Percentiles rank a stretch among this genome's conserved stretches.
Evolutionary conservation across 2,888 invertebrate species (phyloP).

Genomic region (Drosophila glabriapex): DNA sequence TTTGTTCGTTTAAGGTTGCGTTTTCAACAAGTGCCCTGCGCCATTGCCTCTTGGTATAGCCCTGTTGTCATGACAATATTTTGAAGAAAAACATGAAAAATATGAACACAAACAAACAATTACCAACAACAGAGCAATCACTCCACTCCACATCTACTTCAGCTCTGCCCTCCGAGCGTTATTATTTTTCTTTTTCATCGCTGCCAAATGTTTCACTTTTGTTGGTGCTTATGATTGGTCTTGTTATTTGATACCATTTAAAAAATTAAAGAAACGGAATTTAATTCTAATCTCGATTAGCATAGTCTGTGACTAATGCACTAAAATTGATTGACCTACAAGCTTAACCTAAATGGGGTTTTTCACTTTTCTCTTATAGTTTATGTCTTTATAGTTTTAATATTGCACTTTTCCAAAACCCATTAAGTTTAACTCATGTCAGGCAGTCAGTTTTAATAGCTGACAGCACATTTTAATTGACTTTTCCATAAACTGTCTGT

Average conservation of each 20-base stretch:
- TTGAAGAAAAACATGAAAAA: constrained; percentile 31
- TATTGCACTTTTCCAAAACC: not conserved
- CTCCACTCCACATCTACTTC: not conserved
- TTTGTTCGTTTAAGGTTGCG: constrained; percentile 44
- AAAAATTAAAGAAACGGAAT: not conserved
- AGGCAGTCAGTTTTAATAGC: constrained; percentile 20
- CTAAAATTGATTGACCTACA: not conserved
- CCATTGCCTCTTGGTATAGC: not conserved
- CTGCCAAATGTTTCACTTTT: constrained; percentile 19
- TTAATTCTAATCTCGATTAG: not conserved
- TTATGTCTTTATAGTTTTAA: not conserved
- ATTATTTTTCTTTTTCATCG: constrained; percentile 7
- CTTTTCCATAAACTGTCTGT: constrained; percentile 12
- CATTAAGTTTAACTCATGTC: constrained; percentile 13
- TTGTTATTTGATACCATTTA: constrained; percentile 17
- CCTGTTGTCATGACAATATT: constrained; percentile 42
- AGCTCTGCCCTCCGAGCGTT: not conserved
- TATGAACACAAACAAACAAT: constrained; percentile 58
- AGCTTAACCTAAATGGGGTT: not conserved
- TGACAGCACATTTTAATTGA: constrained; percentile 49
- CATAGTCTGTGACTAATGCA: not conserved
- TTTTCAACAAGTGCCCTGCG: constrained; percentile 47
- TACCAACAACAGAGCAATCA: constrained; percentile 22
- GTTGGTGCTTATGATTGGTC: constrained; percentile 26
- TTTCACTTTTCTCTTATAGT: not conserved